These are phyloP conservation scores for Geococcyx californianus DNA, from an alignment of 2,113 vertebrate species.

Conservation along the genomic window DNA sequence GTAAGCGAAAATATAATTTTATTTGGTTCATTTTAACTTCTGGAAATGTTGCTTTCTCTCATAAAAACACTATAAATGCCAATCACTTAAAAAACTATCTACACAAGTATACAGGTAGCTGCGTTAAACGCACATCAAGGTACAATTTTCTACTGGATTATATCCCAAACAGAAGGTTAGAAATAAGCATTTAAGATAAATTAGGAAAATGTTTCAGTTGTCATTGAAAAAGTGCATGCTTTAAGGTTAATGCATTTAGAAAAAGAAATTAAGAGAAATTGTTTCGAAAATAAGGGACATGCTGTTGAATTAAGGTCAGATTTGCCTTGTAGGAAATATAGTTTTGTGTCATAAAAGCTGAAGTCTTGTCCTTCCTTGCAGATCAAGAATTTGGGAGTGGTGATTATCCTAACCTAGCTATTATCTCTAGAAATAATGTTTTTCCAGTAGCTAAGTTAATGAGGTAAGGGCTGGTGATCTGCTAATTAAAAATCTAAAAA, in stretches of 20 bases:
- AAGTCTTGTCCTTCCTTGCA: conserved; percentile 27
- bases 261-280: background rate
- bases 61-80: background rate
- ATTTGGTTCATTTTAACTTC: background rate
- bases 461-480: conserved; percentile 76
- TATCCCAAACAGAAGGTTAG: background rate
- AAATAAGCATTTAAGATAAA: conserved; percentile 24
- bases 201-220: background rate
- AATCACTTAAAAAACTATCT: background rate
- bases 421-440: conserved; percentile 74
- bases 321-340: background rate
- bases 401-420: conserved; percentile 60
- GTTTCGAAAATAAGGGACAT: background rate
- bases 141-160: background rate
- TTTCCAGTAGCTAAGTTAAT: conserved; percentile 77
- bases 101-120: background rate
- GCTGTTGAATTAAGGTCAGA: conserved; percentile 11
- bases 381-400: conserved; percentile 15
- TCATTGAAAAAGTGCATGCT: background rate
- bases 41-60: background rate
- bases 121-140: conserved; percentile 15
- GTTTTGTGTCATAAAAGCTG: background rate
- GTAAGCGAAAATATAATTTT: background rate
- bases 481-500: conserved; percentile 91
- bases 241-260: conserved; percentile 5